Evolutionary conservation across 2,888 invertebrate genomes (phyloP), one percentile per base, ranked within the genome.

Genomic region (Troides aeacus): DNA sequence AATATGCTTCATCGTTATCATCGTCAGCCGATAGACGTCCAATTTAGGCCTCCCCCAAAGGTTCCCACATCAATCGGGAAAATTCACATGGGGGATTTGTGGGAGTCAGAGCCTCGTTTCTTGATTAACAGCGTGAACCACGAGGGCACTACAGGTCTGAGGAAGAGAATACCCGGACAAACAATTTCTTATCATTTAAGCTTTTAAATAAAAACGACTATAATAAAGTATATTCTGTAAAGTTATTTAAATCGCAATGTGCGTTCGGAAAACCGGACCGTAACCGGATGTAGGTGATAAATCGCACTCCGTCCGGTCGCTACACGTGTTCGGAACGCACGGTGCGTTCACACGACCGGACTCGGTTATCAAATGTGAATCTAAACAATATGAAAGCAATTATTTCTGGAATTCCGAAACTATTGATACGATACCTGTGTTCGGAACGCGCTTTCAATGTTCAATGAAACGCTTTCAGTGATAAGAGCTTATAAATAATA

Each of bases 281-380:
- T 85, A 84, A 83, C 83, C 83, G 81, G 84, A 81, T 84, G 81
- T 77, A 75, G 73, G 79, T 73, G 66, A 82, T 87, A 86, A 86
- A 87, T 87, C 79, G 74, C 67, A 74, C 73, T 46, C 62, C 72
- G 71, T 68, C 68, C 72, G 69, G 30, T 72, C 62, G 57, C 71
- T 75, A 80, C 83, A 79, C 79, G 82, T 83, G 83, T 86, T 79
- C 76, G 68, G 77, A 77, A 78, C 78, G 79, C 81, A 81, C 77
- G 80, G 79, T 80, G 78, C 77, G 84, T 87, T 89, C 86, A 84
- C 89, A 88, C 85, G 84, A 77, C 74, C 78, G 78, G 73, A 73
- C 79, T 79, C 79, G 81, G 30, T 82, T 84, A 83, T 82, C 81
- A 76, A 72, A 70, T 69, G 72, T 69, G 46, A 64, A 72, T 72